Evolutionary conservation across 2,888 invertebrate species (phyloP), one percentile per base, ranked within the genome.

Genomic region (Odontothrips loti): DNA sequence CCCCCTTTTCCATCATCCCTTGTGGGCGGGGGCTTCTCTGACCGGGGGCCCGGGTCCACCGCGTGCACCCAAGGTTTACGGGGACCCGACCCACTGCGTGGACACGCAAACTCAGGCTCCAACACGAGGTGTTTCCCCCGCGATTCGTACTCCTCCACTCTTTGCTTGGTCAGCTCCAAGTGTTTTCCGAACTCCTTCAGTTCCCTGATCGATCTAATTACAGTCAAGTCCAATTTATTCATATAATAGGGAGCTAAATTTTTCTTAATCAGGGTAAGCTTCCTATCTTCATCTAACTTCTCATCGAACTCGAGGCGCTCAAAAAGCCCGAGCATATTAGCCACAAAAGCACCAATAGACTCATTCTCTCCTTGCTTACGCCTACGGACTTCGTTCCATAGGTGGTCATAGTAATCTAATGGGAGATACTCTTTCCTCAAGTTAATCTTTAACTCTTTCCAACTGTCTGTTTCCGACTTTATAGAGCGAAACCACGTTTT

Each of bases 301-400:
- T n/a, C 63, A 17, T 9, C n/a, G 63, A 63, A n/a, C 6, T 15
- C 82, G 29, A 85, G 68, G 17, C 84, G 29, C 20, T 81, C 80
- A 80, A 84, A 85, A 23, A 84, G 79, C 48, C 80, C 82, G 1
- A 79, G 80, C 84, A 84, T 84, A 20, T 80, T 82, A 10, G 85
- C 84, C 9, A 85, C 78, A 81, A 84, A 85, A 9, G 84, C 82
- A 23, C 82, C 84, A 17, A 85, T 83, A 9, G 82, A 47, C 81
- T 85, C 85, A 58, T 84, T 82, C 11, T 83, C 80, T 17, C 85
- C 84, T 81, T 85, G 85, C 0, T 83, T 83, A 4, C 85, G 81
- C 23, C 80, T 80, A 23, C 82, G 80, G 27, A 85, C 84, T 79
- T 84, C 84, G 34, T 84, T 83, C 27, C 82, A 82, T 12, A 85